Evolutionary conservation across 1,140 invertebrate species (phyloP), one percentile per base, ranked within the genome.

Genomic region (Papilio dardanus): DNA sequence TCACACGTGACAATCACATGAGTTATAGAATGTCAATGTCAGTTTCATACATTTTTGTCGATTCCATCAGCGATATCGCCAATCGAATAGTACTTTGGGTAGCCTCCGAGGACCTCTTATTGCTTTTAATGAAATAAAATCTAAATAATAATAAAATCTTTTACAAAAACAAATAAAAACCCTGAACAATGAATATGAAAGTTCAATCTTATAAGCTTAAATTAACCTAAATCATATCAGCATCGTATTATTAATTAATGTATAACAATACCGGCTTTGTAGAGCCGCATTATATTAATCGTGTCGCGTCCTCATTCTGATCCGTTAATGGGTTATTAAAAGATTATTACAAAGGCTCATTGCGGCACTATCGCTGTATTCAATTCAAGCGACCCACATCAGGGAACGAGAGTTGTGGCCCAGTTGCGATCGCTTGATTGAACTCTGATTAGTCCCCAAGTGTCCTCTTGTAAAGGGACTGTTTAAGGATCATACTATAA

Each of bases 371-470:
- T 75, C 66, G 71, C 71, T 30, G 68, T 74, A 76, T 77, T 78
- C 74, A 78, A 80, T 81, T 79, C 33, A 62, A 74, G 71, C 74
- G 73, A 76, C 76, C 76, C 62, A 74, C 74, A 76, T 69, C 76
- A 79, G 75, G 77, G 78, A 71, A 68, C 74, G 37, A 40, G 71
- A 76, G 75, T 82, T 71, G 68, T 77, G 83, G 76, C 81, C 83
- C 79, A 87, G 75, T 82, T 84, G 75, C 66, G 68, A 58, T 62
- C 65, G 14, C 71, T 83, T 83, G 83, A 87, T 85, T 79, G 78
- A 85, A 76, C 81, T 71, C 76, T 74, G 78, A 77, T 77, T 77
- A 62, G 73, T 71, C 10, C 10, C 37, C 35, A 40, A 69, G 37
- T 69, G 37, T 69, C 33, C 19, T 42, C 19, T 68, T 19, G 14